Evolutionary conservation across 2,113 vertebrate species (phyloP).

Genomic region (Sarotherodon lohbergeri): DNA sequence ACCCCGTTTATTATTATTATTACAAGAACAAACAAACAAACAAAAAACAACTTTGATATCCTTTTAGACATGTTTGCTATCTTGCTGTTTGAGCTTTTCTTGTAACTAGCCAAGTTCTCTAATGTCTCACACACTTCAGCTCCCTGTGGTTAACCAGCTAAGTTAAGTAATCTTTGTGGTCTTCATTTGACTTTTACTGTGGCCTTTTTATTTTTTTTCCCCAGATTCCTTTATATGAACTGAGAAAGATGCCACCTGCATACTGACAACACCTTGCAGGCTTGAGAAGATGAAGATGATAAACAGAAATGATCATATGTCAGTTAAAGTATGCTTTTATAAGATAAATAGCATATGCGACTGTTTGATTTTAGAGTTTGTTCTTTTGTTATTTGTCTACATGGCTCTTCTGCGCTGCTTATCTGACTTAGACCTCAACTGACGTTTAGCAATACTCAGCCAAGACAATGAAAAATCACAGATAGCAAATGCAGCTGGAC

Average conservation of each 20-base stretch:
- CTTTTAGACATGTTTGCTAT: neutral
- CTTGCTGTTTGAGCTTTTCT: neutral
- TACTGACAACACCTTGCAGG: conserved; percentile 59
- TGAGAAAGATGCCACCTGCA: conserved; percentile 60
- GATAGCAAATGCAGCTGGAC: neutral
- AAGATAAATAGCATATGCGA: neutral
- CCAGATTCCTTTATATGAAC: conserved; percentile 53
- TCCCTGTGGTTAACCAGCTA: neutral
- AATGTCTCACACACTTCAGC: neutral
- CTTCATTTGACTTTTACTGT: neutral
- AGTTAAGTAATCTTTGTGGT: neutral
- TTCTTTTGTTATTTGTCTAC: neutral
- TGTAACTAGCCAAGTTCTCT: neutral
- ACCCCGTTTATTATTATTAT: neutral
- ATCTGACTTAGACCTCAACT: neutral
- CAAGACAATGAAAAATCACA: neutral
- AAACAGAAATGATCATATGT: neutral
- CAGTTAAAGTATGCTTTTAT: neutral
- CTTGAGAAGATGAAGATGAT: conserved; percentile 3
- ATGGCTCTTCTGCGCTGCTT: neutral
- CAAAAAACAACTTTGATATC: neutral
- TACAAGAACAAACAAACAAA: neutral
- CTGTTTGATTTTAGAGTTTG: neutral
- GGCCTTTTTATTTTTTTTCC: neutral
- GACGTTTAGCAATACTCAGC: neutral